Evolutionary conservation across 2,113 vertebrate genomes (phyloP).

Genomic region (Sylvia atricapilla): DNA sequence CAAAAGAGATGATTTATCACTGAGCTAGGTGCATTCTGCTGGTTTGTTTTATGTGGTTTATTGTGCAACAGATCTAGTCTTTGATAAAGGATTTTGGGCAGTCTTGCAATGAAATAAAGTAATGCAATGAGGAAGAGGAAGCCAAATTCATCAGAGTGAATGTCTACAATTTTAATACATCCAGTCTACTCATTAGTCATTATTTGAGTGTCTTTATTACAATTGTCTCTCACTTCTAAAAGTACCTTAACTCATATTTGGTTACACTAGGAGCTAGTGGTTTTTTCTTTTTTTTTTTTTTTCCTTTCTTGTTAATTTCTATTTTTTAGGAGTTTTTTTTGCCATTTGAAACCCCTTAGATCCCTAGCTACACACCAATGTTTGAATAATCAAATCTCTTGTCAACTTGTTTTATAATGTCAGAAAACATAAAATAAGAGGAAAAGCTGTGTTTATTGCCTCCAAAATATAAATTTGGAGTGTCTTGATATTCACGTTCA

Average conservation of each 20-base stretch:
- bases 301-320: background rate
- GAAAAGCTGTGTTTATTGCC: fast-evolving
- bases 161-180: background rate
- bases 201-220: background rate
- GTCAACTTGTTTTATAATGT: background rate
- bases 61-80: background rate
- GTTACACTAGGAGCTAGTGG: background rate
- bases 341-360: background rate
- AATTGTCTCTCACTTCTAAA: background rate
- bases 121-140: background rate
- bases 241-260: background rate
- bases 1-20: background rate
- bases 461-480: background rate
- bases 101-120: background rate
- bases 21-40: background rate
- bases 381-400: background rate
- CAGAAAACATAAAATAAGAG: background rate
- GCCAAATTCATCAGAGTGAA: background rate
- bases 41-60: background rate
- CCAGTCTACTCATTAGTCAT: background rate
- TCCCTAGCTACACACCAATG: background rate
- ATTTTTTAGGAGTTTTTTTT: background rate
- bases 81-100: background rate
- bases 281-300: too few relatives aligned
- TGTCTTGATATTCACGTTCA: background rate